Percentiles rank a stretch among this genome's conserved stretches.
Conservation (phyloP, 2,113 vertebrate species). For the Bettongia penicillata region DNA sequence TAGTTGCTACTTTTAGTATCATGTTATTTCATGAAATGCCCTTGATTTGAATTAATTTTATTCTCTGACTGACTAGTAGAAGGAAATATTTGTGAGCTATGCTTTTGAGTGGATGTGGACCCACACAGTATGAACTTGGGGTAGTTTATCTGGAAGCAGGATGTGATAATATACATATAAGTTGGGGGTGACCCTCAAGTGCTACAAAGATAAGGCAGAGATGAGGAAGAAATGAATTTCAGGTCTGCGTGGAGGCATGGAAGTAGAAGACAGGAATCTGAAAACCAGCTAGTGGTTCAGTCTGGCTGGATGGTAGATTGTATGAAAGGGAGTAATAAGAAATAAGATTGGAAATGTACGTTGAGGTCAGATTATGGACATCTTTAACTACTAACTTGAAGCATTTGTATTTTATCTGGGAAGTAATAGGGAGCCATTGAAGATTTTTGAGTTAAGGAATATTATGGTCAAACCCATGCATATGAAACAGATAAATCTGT, state of each 20-base stretch:
- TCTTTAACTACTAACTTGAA: neutral
- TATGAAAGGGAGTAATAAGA: neutral
- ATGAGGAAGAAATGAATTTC: neutral
- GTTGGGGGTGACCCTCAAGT: neutral
- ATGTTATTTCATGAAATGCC: neutral
- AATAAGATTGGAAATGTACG: neutral
- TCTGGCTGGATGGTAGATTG: neutral
- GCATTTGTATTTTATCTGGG: neutral
- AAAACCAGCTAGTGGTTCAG: neutral
- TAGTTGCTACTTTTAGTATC: neutral
- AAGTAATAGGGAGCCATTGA: neutral
- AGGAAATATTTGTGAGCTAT: neutral
- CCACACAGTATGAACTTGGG: neutral
- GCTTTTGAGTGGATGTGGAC: neutral
- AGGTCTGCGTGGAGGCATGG: neutral
- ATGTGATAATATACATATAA: neutral
- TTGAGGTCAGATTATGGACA: neutral
- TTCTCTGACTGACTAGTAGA: neutral
- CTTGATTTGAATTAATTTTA: neutral
- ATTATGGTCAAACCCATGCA: neutral
- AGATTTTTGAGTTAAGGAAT: neutral
- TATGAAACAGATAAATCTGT: conserved; percentile 13
- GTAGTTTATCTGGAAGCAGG: neutral
- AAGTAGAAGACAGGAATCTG: neutral
- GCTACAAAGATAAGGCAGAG: neutral